Percentiles rank a stretch among this genome's conserved stretches.
phyloP scores from a whole-genome alignment of 2,113 vertebrate species.

The Piprites chloris region DNA sequence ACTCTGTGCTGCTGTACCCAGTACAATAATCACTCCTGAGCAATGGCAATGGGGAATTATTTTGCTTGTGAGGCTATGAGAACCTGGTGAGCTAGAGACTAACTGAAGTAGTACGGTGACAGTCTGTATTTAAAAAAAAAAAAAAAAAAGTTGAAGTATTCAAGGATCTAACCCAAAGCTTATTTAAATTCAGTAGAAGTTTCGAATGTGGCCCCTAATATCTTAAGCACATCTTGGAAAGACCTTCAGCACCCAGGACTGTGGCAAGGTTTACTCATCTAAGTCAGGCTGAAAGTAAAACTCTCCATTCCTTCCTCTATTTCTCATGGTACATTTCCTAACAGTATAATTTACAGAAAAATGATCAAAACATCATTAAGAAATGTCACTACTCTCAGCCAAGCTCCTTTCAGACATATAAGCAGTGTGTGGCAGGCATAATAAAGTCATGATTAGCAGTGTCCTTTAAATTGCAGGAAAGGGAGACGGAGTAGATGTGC shows the following conservation, averaged over 20 bases:
- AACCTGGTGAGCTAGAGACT: not conserved
- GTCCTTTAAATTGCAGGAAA: conserved; percentile 45
- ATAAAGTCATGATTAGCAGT: conserved; percentile 6
- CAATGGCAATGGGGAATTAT: not conserved
- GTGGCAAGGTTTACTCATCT: not conserved
- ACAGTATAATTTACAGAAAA: conserved; percentile 14
- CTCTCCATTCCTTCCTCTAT: not conserved
- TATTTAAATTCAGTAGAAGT: not conserved
- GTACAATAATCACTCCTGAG: not conserved
- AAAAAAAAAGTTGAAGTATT: not conserved
- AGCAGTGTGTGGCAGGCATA: not conserved
- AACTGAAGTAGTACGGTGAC: not conserved
- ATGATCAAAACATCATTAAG: conserved; percentile 46
- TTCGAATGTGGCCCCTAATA: not conserved
- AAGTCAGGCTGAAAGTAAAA: not conserved
- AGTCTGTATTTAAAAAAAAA: not conserved
- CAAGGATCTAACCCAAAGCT: not conserved
- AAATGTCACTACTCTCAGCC: conserved; percentile 32
- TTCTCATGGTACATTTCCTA: not conserved
- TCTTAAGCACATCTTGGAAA: not conserved
- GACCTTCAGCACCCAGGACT: not conserved
- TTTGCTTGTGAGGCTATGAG: not conserved
- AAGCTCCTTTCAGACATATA: not conserved
- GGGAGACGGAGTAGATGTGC: not conserved
- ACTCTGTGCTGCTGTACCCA: not conserved